These are phyloP conservation scores for Prunella fulvescens DNA, from an alignment of 2,113 vertebrate species.

Conservation along the genomic window DNA sequence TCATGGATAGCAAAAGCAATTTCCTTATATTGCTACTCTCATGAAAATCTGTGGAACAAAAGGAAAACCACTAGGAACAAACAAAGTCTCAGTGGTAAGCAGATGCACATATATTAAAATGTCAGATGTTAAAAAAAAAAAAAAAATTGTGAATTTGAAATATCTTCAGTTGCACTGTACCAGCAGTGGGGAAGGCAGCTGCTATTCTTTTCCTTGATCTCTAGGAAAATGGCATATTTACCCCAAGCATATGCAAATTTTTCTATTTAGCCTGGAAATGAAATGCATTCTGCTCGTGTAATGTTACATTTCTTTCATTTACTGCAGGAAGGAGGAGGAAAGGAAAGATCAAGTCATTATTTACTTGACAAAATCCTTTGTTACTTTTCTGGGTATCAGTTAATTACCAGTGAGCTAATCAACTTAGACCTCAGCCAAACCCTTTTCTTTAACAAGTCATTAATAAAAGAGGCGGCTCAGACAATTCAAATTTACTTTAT, in stretches of 20 bases:
- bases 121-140: neutral
- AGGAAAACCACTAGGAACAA: neutral
- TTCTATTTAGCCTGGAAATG: neutral
- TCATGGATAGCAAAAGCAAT: neutral
- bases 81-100: neutral
- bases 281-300: neutral
- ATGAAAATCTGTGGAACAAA: neutral
- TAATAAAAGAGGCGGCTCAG: neutral
- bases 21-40: neutral
- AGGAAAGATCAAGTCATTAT: neutral
- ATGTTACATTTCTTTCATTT: neutral
- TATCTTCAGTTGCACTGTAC: neutral
- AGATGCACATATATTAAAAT: neutral
- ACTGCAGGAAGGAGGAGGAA: neutral
- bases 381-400: neutral
- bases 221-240: conserved; percentile 3
- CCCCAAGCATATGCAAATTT: neutral
- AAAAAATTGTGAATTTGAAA: neutral
- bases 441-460: neutral
- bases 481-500: neutral
- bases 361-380: conserved; percentile 9
- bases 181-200: neutral
- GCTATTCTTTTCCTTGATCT: neutral
- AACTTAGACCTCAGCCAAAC: neutral
- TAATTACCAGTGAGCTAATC: conserved; percentile 3